Evolutionary conservation across 2,797 vertebrate genomes (phyloP), one percentile per base, ranked within the genome.

Genomic region (Apogon talboti): DNA sequence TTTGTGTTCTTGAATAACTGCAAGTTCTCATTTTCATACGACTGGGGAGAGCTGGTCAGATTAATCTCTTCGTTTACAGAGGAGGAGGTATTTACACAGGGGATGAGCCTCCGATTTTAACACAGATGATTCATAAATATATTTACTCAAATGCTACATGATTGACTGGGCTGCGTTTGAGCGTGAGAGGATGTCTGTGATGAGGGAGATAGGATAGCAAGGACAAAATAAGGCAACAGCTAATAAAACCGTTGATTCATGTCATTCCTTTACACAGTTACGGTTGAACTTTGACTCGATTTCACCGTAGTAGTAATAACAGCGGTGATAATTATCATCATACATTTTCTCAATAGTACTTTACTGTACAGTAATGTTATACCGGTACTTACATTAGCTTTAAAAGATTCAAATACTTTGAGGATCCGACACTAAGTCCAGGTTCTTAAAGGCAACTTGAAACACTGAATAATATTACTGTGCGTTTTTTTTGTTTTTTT

Each of bases 1-100:
- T 14, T 13, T 2, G 3, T 57, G 53, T 45, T 79, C 60, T 69
- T 69, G 66, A 83, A 78, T 73, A 53, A 71, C 62, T 2, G 43
- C 51, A 66, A 86, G 15, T 54, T 75, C 2, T 30, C 47, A 42
- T 12, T 61, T 56, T 58, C 62, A 35, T 58, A 13, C 35, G 62
- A 62, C 13, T 49, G 52, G 24, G 65, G 52, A 62, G 49, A 74
- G 37, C 37, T 7, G 40, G 58, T 15, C 53, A 55, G 33, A 81
- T 81, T 50, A 62, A 74, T 76, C 46, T 64, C 55, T 74, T 21
- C 1, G 13, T 48, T 65, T 63, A 57, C 52, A 64, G 56, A 61
- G 45, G 7, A 47, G 12, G 9, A 63, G 14, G 44, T 61, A 62
- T 77, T 81, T 66, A 76, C 50, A 70, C 60, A n/a, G 28, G n/a